These are phyloP conservation scores for Pachypanchax playfairii DNA, from an alignment of 2,113 vertebrate species.

Conservation along the genomic window DNA sequence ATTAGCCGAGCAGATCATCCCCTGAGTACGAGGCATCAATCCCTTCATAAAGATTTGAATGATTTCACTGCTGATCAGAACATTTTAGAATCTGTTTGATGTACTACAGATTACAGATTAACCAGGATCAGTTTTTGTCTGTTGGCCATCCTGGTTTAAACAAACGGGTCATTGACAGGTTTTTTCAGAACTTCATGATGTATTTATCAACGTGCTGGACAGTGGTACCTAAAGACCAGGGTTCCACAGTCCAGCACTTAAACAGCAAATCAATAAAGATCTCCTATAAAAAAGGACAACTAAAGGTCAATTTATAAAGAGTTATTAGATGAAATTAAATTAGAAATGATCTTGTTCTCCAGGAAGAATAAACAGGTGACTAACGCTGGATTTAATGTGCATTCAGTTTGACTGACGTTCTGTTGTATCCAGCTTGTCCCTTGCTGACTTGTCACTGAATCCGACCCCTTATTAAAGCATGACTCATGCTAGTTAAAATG, in stretches of 20 bases:
- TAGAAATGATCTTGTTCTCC: slow-evolving; percentile 4
- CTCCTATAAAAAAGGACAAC: not conserved
- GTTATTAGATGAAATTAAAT: slow-evolving; percentile 2
- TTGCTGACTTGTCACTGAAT: slow-evolving; percentile 4
- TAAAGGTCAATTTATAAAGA: not conserved
- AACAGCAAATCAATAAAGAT: too few relatives aligned
- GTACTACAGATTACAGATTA: too few relatives aligned
- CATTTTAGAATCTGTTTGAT: not conserved
- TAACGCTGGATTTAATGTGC: slow-evolving; percentile 2
- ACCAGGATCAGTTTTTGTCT: too few relatives aligned
- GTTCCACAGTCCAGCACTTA: too few relatives aligned
- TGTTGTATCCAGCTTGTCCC: not conserved
- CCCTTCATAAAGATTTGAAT: slow-evolving; percentile 42
- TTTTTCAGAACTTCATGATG: too few relatives aligned
- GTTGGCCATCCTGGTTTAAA: too few relatives aligned
- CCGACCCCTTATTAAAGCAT: slow-evolving; percentile 11
- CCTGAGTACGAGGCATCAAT: slow-evolving; percentile 32
- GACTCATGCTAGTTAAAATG: slow-evolving; percentile 27
- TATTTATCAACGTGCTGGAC: too few relatives aligned
- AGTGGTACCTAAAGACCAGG: too few relatives aligned
- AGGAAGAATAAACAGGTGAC: slow-evolving; percentile 22
- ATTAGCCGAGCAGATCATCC: slow-evolving; percentile 54
- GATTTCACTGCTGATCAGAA: slow-evolving; percentile 7
- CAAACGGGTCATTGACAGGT: too few relatives aligned
- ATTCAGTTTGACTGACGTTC: not conserved